Evolutionary conservation across 2,888 invertebrate species (phyloP).

Genomic region (Pyrochroa serraticornis): DNA sequence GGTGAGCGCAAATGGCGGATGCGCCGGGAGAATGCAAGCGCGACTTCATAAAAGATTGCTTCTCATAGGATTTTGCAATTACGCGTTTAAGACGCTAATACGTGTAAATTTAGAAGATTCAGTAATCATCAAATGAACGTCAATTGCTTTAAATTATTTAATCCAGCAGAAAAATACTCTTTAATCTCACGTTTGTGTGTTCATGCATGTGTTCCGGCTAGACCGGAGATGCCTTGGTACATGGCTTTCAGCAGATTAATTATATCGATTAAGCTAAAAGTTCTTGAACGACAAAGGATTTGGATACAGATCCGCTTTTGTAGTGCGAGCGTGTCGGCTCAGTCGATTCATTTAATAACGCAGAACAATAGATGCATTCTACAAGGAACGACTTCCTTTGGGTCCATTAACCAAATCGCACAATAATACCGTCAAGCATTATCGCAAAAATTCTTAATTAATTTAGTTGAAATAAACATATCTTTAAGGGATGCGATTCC

Average conservation of each 20-base stretch:
- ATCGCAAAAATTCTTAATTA: too few species aligned
- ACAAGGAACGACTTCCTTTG: constrained; percentile 7
- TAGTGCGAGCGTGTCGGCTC: constrained; percentile 13
- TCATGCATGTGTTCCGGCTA: constrained; percentile 6
- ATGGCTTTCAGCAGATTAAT: constrained; percentile 21
- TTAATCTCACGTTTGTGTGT: constrained; percentile 4
- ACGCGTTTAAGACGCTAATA: too few species aligned
- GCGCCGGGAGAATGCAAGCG: too few species aligned
- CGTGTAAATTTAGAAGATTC: too few species aligned
- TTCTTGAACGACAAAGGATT: constrained; percentile 28
- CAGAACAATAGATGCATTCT: constrained; percentile 19
- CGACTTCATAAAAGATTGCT: too few species aligned
- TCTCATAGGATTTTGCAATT: too few species aligned
- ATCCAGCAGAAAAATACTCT: not conserved
- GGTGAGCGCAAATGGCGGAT: too few species aligned
- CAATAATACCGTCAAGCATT: too few species aligned
- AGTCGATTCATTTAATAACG: constrained; percentile 22
- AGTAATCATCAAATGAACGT: too few species aligned
- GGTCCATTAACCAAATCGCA: constrained; percentile 9
- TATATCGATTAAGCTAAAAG: constrained; percentile 29
- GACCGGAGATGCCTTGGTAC: constrained; percentile 4
- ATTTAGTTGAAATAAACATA: too few species aligned
- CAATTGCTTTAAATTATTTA: too few species aligned
- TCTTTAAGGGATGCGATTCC: too few species aligned
- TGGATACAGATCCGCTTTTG: constrained; percentile 26